Evolutionary conservation across 1,140 invertebrate species (phyloP).

Genomic region (Heliconius congener): DNA sequence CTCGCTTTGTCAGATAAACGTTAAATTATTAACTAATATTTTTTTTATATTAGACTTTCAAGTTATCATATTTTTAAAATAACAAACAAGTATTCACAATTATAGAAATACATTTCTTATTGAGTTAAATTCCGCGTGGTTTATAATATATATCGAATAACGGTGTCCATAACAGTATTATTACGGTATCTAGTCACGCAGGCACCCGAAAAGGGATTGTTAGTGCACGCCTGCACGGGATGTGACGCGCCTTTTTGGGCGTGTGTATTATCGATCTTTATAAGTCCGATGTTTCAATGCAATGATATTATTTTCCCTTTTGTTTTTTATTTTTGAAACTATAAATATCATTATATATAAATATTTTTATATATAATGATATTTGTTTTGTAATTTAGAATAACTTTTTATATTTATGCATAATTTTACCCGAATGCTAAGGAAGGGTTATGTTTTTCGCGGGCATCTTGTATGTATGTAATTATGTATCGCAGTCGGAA

Average conservation of each 20-base stretch:
- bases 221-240: constrained; percentile 28
- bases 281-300: background rate
- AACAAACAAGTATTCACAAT: background rate
- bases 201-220: constrained; percentile 39
- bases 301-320: background rate
- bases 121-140: background rate
- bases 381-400: background rate
- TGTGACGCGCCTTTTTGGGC: constrained; percentile 32
- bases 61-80: background rate
- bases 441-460: too few relatives aligned
- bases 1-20: too few relatives aligned
- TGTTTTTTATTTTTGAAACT: background rate
- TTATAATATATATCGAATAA: constrained; percentile 32
- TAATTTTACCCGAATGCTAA: too few relatives aligned
- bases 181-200: constrained; percentile 43
- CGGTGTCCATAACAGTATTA: constrained; percentile 46
- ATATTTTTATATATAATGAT: too few relatives aligned
- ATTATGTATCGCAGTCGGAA: too few relatives aligned
- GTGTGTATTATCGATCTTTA: constrained; percentile 22
- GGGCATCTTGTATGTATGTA: too few relatives aligned
- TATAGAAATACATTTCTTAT: background rate
- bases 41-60: background rate
- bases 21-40: too few relatives aligned
- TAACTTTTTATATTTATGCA: background rate
- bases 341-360: too few relatives aligned